Percentiles rank a stretch among this genome's conserved stretches.
Conservation (phyloP, 2,888 invertebrate species). For the Pollenia angustigena region DNA sequence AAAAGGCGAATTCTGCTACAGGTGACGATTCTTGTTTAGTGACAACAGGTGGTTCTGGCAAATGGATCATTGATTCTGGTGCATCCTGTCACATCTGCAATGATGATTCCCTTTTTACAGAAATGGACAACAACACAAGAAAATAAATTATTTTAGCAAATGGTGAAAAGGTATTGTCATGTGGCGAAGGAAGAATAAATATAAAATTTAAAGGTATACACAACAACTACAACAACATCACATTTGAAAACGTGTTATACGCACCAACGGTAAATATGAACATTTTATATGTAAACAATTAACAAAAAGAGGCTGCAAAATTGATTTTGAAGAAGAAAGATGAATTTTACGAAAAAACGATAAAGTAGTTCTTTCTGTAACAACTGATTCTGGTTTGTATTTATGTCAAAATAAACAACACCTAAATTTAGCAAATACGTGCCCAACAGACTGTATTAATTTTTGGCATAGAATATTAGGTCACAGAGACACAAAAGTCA, state of each 20-base stretch:
- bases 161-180: constrained; percentile 13
- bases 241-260: not conserved
- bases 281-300: not conserved
- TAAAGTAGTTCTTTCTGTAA: too few species aligned
- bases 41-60: not conserved
- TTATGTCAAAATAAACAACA: too few species aligned
- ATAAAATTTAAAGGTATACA: not conserved
- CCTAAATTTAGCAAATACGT: too few species aligned
- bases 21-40: constrained; percentile 25
- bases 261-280: too few species aligned
- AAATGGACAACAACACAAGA: not conserved
- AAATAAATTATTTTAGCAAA: constrained; percentile 12
- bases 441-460: too few species aligned
- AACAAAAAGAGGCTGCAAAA: not conserved
- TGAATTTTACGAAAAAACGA: too few species aligned
- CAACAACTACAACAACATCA: not conserved
- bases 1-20: constrained; percentile 27
- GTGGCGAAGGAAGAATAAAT: not conserved
- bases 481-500: too few species aligned
- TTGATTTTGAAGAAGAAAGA: too few species aligned
- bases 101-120: not conserved
- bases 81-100: constrained; percentile 34
- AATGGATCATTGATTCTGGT: constrained; percentile 26
- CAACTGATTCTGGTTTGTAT: too few species aligned
- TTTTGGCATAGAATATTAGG: too few species aligned